phyloP scores from a whole-genome alignment of 2,797 vertebrate species.

The Falco rusticolus region DNA sequence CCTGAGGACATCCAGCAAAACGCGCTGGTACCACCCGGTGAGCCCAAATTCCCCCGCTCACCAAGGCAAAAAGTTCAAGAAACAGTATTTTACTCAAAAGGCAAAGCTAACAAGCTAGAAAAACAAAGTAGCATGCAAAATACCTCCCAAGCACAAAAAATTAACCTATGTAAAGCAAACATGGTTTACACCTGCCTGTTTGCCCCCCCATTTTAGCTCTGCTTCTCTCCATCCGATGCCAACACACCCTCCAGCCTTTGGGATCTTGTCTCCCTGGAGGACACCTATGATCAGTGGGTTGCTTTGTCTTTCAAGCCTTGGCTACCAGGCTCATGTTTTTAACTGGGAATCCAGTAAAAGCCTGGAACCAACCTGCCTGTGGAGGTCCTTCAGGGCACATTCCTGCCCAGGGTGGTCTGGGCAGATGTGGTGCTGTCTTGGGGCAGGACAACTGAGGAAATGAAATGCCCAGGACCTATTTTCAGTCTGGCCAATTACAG shows the following conservation, averaged over 20 bases:
- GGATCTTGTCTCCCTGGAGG: not conserved
- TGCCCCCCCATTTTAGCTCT: not conserved
- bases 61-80: not conserved
- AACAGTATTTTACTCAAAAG: not conserved
- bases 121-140: not conserved
- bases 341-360: not conserved
- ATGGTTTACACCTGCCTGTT: fast-evolving
- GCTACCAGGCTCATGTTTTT: not conserved
- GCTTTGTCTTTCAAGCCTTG: not conserved
- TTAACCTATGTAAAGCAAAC: not conserved
- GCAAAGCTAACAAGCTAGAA: not conserved
- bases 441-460: no score
- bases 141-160: not conserved
- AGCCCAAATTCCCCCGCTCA: not conserved
- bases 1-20: not conserved
- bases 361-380: not conserved
- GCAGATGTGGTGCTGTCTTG: not conserved
- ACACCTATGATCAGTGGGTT: not conserved
- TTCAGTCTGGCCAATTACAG: not conserved
- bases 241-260: not conserved
- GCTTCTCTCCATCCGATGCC: not conserved
- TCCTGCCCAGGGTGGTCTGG: not conserved
- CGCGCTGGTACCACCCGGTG: fast-evolving
- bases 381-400: not conserved
- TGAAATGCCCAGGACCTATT: not conserved